A percentile compares a stretch with the other conserved stretches of the same genome.
phyloP scores from a whole-genome alignment of 1,140 invertebrate genomes.

The Aradophagus sp. region DNA sequence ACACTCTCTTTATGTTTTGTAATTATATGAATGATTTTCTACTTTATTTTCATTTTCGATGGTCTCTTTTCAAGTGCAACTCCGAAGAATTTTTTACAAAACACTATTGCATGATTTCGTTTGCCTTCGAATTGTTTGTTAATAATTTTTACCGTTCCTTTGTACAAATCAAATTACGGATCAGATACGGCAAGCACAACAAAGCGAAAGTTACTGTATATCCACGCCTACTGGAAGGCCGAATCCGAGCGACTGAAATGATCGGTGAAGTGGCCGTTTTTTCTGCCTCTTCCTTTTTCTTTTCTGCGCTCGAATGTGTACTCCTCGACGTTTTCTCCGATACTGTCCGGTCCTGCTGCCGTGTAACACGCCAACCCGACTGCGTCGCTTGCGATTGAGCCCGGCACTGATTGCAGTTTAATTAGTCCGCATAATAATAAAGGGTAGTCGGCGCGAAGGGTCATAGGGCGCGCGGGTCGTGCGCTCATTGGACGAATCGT shows the following conservation, averaged over 20 bases:
- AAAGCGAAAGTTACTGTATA: too few relatives aligned
- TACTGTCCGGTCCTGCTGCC: slow-evolving; percentile 14
- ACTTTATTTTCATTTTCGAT: too few relatives aligned
- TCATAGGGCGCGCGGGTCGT: slow-evolving; percentile 41
- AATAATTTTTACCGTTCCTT: not conserved
- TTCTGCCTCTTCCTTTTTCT: too few relatives aligned
- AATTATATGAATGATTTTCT: too few relatives aligned
- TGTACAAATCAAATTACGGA: too few relatives aligned
- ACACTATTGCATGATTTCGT: too few relatives aligned
- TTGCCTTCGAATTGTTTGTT: too few relatives aligned
- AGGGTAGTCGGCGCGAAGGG: slow-evolving; percentile 34
- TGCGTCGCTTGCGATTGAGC: slow-evolving; percentile 32
- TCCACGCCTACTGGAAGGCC: too few relatives aligned
- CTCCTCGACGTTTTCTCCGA: slow-evolving; percentile 24
- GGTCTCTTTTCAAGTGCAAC: too few relatives aligned
- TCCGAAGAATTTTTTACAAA: too few relatives aligned
- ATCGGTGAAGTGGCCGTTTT: not conserved
- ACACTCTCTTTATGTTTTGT: too few relatives aligned
- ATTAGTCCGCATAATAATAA: slow-evolving; percentile 58
- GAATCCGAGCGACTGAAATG: not conserved
- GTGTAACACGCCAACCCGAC: slow-evolving; percentile 6
- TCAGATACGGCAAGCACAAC: too few relatives aligned
- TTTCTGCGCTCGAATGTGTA: slow-evolving; percentile 8
- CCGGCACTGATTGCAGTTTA: slow-evolving; percentile 47
- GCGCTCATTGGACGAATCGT: slow-evolving; percentile 30